A percentile compares a stretch with the other conserved stretches of the same genome.
Evolutionary conservation across 2,113 vertebrate species (phyloP).

Genomic region (Bagarius yarrelli): DNA sequence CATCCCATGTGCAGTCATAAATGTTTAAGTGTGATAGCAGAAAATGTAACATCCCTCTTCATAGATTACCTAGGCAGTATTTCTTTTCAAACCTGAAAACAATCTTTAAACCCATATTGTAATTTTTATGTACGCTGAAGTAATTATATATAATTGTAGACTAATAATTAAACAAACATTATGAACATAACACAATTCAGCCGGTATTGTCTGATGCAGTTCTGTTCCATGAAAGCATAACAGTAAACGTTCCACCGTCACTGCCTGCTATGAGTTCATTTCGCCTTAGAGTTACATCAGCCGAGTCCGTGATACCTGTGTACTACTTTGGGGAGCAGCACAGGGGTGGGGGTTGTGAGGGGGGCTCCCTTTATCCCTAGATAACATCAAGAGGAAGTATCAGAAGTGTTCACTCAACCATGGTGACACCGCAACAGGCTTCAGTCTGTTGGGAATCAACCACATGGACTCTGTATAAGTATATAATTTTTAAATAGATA

Average conservation of each 20-base stretch:
- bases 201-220: not conserved
- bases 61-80: not conserved
- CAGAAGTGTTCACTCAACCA: conserved; percentile 49
- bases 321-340: conserved; percentile 34
- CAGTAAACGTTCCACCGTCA: conserved; percentile 55
- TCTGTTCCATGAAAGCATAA: conserved; percentile 59
- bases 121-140: not conserved
- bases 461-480: conserved; percentile 12
- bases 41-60: not conserved
- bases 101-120: not conserved
- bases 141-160: not conserved
- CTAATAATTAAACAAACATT: not conserved
- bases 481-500: not conserved
- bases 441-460: conserved; percentile 34
- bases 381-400: conserved; percentile 46
- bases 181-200: not conserved
- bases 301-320: conserved; percentile 32
- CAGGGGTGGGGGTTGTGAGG: not conserved
- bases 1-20: too few species aligned
- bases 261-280: conserved; percentile 50
- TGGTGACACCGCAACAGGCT: conserved; percentile 32
- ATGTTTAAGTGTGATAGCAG: not conserved
- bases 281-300: conserved; percentile 54
- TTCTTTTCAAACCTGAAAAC: not conserved
- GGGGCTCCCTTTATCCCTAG: conserved; percentile 26